Conservation (phyloP, 2,113 vertebrate genomes). For the Lycaon pictus region DNA sequence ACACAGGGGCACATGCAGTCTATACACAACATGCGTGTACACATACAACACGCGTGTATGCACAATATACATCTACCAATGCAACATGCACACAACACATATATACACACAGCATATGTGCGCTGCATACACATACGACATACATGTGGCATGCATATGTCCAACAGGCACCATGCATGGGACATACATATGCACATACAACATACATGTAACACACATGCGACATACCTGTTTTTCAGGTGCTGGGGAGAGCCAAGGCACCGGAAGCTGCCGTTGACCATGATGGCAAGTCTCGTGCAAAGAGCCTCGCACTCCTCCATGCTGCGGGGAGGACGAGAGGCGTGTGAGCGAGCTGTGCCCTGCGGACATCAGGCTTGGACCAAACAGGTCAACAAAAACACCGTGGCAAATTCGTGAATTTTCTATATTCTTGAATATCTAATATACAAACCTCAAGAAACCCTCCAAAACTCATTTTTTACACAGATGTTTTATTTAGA, state of each 20-base stretch:
- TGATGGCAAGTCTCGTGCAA: constrained; percentile 93
- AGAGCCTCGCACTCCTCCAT: constrained; percentile 96
- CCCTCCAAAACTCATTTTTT: not conserved
- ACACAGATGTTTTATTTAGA: not conserved
- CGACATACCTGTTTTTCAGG: constrained; percentile 93
- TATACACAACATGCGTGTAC: too few species aligned
- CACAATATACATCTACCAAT: too few species aligned
- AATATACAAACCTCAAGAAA: not conserved
- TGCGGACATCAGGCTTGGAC: fast-evolving
- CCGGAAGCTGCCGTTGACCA: constrained; percentile 93
- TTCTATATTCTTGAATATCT: not conserved
- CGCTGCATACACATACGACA: not conserved
- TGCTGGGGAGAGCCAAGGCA: constrained; percentile 95
- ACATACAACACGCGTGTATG: too few species aligned
- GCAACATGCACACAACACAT: too few species aligned
- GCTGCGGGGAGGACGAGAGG: constrained; percentile 76
- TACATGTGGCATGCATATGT: not conserved
- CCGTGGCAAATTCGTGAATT: not conserved
- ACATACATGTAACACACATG: not conserved
- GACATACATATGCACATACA: too few species aligned
- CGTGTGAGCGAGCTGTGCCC: not conserved
- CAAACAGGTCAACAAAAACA: not conserved
- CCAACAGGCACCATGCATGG: not conserved
- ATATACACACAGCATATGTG: too few species aligned
- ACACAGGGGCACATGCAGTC: too few species aligned